Percentiles rank a stretch among this genome's conserved stretches.
Conservation (phyloP, 2,797 vertebrate genomes). For the Myioborus miniatus region DNA sequence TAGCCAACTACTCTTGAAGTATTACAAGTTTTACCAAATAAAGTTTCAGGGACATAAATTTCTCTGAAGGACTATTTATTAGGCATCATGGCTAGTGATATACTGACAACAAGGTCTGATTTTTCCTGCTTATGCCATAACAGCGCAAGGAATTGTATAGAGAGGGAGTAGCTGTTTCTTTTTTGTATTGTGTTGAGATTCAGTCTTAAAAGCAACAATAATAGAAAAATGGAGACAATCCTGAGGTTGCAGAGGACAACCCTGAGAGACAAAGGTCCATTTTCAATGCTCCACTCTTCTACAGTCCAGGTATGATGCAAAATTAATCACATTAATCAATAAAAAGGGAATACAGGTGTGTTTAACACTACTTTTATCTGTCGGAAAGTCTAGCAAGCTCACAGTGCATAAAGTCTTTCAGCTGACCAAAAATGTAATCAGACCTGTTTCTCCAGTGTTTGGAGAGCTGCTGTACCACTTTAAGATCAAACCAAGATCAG, state of each 20-base stretch:
- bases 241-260: not conserved
- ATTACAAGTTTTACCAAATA: not conserved
- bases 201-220: not conserved
- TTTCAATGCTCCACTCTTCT: not conserved
- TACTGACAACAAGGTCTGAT: not conserved
- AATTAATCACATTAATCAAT: not conserved
- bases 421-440: not conserved
- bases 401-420: not conserved
- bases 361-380: not conserved
- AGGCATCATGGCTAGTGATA: not conserved
- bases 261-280: not conserved
- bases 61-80: not conserved
- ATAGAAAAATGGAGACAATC: not conserved
- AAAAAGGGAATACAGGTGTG: not conserved
- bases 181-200: not conserved
- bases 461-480: not conserved
- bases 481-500: not conserved
- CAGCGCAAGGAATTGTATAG: not conserved
- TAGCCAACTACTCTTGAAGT: not conserved
- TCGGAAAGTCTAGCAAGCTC: not conserved
- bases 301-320: not conserved
- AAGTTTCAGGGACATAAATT: not conserved
- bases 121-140: not conserved
- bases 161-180: not conserved
- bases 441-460: not conserved